Conservation (phyloP, 2,113 vertebrate species). For the Halichoerus grypus region DNA sequence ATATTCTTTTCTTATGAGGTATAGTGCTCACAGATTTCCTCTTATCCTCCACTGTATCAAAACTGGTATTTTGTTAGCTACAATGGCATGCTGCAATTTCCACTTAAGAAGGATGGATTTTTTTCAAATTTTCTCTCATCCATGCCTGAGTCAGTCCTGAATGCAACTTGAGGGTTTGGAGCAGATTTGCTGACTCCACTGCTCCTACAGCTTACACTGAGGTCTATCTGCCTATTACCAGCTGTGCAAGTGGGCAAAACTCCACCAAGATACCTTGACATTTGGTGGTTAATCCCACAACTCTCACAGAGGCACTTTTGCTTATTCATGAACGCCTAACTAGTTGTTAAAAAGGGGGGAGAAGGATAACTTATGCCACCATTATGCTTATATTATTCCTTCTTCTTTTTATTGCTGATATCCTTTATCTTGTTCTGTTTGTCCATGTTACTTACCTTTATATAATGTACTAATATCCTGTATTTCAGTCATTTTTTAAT, state of each 20-base stretch:
- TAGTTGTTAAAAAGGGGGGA: not conserved
- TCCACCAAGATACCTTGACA: not conserved
- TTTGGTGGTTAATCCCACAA: not conserved
- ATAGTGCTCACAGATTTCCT: not conserved
- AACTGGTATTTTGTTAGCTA: not conserved
- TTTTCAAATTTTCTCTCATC: not conserved
- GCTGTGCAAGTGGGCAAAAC: not conserved
- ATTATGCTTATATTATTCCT: not conserved
- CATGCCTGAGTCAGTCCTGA: not conserved
- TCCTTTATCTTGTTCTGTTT: not conserved
- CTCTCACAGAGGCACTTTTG: not conserved
- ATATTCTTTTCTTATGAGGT: not conserved
- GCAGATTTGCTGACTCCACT: not conserved
- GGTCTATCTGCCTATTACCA: not conserved
- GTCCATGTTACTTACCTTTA: not conserved
- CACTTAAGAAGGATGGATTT: not conserved
- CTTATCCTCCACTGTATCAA: not conserved
- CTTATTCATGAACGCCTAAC: not conserved
- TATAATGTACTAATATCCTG: not conserved
- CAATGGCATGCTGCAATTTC: not conserved
- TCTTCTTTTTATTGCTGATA: not conserved
- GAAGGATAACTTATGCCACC: not conserved
- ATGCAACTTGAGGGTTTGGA: not conserved
- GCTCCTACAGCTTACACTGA: not conserved
- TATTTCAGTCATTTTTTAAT: not conserved